phyloP scores from a whole-genome alignment of 2,888 invertebrate species.

The Deroplatys truncata region DNA sequence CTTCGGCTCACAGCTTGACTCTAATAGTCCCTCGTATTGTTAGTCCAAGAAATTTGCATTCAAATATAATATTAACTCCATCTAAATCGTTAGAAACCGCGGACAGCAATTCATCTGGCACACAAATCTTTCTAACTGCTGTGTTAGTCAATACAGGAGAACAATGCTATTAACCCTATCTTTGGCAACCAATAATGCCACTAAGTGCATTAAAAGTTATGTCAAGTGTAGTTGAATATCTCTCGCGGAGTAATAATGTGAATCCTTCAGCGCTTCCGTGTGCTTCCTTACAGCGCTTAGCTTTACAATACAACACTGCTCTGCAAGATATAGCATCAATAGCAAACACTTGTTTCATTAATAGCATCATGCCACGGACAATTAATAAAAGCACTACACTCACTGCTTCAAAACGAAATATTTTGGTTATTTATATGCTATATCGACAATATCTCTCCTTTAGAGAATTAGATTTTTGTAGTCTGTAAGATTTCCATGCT shows the following conservation, averaged over 20 bases:
- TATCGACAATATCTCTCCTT: no score
- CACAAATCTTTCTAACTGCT: background rate
- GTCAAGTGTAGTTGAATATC: background rate
- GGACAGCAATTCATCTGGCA: background rate
- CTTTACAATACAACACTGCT: no score
- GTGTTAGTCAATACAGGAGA: background rate
- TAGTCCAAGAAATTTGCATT: background rate
- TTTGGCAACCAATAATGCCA: background rate
- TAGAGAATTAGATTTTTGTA: no score
- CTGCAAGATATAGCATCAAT: no score
- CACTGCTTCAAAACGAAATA: no score
- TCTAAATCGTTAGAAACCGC: background rate
- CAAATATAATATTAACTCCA: background rate
- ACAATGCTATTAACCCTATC: background rate
- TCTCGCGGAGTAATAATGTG: background rate
- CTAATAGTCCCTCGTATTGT: background rate
- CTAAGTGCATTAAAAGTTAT: background rate
- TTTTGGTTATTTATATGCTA: no score
- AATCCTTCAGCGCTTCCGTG: no score
- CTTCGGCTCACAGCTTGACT: background rate
- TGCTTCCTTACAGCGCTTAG: no score
- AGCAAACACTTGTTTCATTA: no score
- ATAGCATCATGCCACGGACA: no score
- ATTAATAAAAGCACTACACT: no score
- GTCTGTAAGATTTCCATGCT: no score